Percentiles rank a stretch among this genome's conserved stretches.
Conservation (phyloP, 2,888 invertebrate genomes). For the Cheiracanthium punctorium region DNA sequence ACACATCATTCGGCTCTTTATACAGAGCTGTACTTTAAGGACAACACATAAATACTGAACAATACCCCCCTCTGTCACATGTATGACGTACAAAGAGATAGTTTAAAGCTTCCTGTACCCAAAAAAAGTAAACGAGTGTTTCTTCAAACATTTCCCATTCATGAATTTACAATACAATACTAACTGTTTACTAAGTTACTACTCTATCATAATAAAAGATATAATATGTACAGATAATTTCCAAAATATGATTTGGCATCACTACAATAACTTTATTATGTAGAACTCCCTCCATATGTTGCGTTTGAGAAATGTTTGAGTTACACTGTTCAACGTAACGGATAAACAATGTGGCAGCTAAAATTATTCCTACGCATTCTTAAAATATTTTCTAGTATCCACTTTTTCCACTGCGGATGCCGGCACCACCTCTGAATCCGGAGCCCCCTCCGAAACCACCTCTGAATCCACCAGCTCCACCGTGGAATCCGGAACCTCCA, state of each 20-base stretch:
- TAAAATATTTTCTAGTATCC: constrained; percentile 36
- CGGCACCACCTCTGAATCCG: constrained; percentile 17
- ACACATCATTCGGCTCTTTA: no score
- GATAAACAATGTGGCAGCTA: background rate
- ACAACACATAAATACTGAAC: background rate
- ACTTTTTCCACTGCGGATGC: constrained; percentile 20
- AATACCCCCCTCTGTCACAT: background rate
- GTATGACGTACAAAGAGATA: background rate
- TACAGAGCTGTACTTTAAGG: background rate
- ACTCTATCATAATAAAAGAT: no score
- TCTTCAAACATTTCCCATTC: background rate
- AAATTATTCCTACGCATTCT: background rate
- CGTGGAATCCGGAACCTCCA: background rate
- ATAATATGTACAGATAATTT: no score
- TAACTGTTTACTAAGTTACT: no score
- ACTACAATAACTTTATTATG: no score
- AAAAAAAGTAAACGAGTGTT: background rate
- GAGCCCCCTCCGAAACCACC: background rate
- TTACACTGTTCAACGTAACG: background rate
- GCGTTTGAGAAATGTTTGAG: background rate
- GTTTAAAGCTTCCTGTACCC: background rate
- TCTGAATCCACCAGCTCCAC: background rate
- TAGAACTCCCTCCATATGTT: no score
- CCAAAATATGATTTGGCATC: no score
- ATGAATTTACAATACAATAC: no score